Conservation (phyloP, 2,113 vertebrate genomes). For the Cinclus cinclus region DNA sequence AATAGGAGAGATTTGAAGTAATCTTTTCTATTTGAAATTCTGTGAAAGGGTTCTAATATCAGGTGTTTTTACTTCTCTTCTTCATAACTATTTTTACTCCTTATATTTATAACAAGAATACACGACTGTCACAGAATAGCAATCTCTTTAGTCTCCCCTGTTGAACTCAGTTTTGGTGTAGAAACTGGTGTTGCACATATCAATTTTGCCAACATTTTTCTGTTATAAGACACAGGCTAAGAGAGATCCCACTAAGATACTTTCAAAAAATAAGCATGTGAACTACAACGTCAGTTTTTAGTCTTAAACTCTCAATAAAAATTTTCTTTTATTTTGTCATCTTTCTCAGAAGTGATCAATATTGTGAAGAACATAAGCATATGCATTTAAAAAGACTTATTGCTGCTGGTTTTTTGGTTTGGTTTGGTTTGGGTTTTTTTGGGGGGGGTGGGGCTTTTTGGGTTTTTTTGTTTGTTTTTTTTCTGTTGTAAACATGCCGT, state of each 20-base stretch:
- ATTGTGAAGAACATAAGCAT: not conserved
- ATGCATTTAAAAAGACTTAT: not conserved
- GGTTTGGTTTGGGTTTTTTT: not conserved
- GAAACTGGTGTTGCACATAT: not conserved
- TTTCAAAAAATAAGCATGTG: not conserved
- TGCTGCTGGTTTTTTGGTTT: not conserved
- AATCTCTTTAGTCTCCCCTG: not conserved
- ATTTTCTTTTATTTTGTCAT: not conserved
- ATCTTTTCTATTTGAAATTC: not conserved
- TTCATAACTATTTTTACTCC: not conserved
- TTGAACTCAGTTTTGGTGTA: not conserved
- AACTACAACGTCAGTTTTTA: not conserved
- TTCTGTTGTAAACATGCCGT: not conserved
- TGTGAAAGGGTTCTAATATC: not conserved
- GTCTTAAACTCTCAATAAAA: not conserved
- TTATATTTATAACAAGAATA: not conserved
- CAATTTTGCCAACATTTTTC: not conserved
- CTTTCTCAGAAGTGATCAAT: not conserved
- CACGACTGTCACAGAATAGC: not conserved
- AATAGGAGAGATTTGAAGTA: not conserved
- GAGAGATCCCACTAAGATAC: not conserved
- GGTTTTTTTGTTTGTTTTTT: not conserved
- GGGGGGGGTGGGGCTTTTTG: rapidly evolving
- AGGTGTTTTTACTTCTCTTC: not conserved
- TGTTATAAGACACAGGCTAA: not conserved